Base-by-base conservation (phyloP, 1,140 invertebrate genomes). In the Drosophila suzukii region DNA sequence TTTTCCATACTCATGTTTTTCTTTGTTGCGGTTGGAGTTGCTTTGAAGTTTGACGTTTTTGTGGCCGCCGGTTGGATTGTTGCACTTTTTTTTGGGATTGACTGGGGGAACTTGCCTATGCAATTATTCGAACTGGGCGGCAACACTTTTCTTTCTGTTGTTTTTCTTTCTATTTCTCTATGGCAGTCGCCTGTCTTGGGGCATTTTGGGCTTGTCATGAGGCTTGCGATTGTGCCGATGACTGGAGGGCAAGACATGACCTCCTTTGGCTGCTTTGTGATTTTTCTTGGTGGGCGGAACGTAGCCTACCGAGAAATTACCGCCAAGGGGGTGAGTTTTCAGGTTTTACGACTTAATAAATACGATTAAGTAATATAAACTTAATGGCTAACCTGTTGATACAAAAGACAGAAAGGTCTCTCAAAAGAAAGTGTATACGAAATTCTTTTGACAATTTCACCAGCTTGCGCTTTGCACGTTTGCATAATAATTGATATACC, bases 81-180 rank as follows among this genome's bases (percentile, higher is more conserved):
- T 71, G 63, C 63, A 56, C 27, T 68, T 71, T 71, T 71, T 67
- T 54, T 51, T 49, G 41, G 15, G 30, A 32, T 67, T 46, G 62
- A 56, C 27, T 75, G 36, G 65, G 41, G 51, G 47, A 41, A 54
- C 36, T 67, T 61, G 75, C 38, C 56, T 63, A 39, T 81, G 78
- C 65, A 85, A 85, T 86, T 86, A 85, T 68, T 72, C 41, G 41
- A 53, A 86, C 66, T 67, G 77, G 81, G 81, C 67, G 82, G 62
- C 39, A 61, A 55, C 59, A 58, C 56, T 75, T 75, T 65, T 63
- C 46, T 56, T 56, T 15, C 38, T n/a, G 34, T 11, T n/a, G 27
- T 60, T 17, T 30, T 10, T 43, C 27, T 36, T 15, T 36, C n/a
- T n/a, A 43, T 49, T 58, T 24, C 11, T 27, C 54, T 50, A 43